Evolutionary conservation across 2,888 invertebrate species (phyloP).

Genomic region (Dinocampus coccinellae): DNA sequence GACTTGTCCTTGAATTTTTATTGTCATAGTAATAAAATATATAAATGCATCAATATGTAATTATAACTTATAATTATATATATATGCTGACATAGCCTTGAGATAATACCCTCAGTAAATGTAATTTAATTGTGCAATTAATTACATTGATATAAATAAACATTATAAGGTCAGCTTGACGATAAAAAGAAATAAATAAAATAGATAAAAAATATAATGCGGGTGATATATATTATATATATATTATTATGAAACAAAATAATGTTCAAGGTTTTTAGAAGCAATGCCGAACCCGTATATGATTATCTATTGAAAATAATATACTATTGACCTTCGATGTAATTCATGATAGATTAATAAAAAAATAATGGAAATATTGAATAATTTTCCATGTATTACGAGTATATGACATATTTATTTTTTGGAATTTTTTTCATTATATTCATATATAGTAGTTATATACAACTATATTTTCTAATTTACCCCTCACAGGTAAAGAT

Average conservation of each 20-base stretch:
- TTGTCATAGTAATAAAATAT: not conserved
- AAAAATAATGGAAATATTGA: not conserved
- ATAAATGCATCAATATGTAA: not conserved
- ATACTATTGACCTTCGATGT: not conserved
- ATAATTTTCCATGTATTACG: no score
- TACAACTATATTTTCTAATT: not conserved
- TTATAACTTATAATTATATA: no score
- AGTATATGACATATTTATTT: no score
- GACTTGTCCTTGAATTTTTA: not conserved
- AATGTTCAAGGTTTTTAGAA: constrained; percentile 12
- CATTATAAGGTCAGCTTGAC: not conserved
- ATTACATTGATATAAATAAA: not conserved
- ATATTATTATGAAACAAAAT: not conserved
- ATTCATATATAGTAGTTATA: not conserved
- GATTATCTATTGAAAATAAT: not conserved
- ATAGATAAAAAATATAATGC: constrained; percentile 5
- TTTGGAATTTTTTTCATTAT: no score
- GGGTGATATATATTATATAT: not conserved
- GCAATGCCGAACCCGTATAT: constrained; percentile 21
- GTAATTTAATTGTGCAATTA: constrained; percentile 6
- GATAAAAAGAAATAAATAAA: not conserved
- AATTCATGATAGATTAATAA: not conserved
- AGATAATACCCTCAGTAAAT: not conserved
- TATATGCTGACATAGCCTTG: not conserved
- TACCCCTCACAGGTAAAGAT: not conserved